phyloP scores from a whole-genome alignment of 2,888 invertebrate species.

The Drosophila kuntzei region DNA sequence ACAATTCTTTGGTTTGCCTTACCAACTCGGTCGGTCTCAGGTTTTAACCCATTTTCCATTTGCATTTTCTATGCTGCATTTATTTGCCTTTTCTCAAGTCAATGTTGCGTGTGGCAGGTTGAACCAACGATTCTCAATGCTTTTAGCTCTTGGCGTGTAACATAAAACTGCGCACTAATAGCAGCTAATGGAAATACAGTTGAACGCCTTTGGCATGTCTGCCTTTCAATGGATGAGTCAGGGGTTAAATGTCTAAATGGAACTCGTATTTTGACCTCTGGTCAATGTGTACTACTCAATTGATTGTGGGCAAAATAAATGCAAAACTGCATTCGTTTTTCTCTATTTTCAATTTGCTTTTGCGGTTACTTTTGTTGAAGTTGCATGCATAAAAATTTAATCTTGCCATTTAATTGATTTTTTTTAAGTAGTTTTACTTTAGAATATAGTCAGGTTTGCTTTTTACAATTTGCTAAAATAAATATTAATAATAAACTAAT shows the following conservation, averaged over 20 bases:
- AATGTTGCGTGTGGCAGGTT: conserved; percentile 54
- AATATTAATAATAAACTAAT: too few relatives aligned
- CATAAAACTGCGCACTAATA: conserved; percentile 64
- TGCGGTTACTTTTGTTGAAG: not conserved
- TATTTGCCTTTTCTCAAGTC: conserved; percentile 21
- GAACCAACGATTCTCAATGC: conserved; percentile 29
- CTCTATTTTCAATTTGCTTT: not conserved
- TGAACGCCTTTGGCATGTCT: conserved; percentile 16
- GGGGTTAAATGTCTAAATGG: conserved; percentile 23
- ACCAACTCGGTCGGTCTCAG: conserved; percentile 4
- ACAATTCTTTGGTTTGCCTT: conserved; percentile 4
- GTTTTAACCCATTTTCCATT: conserved; percentile 28
- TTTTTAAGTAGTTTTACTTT: not conserved
- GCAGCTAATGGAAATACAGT: conserved; percentile 60
- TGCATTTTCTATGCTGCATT: conserved; percentile 38
- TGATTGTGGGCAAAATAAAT: not conserved
- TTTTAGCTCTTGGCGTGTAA: conserved; percentile 54
- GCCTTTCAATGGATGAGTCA: conserved; percentile 18
- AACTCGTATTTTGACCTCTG: conserved; percentile 11
- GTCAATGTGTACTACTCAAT: conserved; percentile 3
- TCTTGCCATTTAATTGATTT: not conserved
- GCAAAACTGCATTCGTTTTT: conserved; percentile 1
- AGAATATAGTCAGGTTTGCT: too few relatives aligned
- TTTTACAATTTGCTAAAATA: too few relatives aligned
- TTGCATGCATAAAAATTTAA: not conserved